Evolutionary conservation across 2,113 vertebrate species (phyloP), one percentile per base, ranked within the genome.

Genomic region (Micronycteris hirsuta): DNA sequence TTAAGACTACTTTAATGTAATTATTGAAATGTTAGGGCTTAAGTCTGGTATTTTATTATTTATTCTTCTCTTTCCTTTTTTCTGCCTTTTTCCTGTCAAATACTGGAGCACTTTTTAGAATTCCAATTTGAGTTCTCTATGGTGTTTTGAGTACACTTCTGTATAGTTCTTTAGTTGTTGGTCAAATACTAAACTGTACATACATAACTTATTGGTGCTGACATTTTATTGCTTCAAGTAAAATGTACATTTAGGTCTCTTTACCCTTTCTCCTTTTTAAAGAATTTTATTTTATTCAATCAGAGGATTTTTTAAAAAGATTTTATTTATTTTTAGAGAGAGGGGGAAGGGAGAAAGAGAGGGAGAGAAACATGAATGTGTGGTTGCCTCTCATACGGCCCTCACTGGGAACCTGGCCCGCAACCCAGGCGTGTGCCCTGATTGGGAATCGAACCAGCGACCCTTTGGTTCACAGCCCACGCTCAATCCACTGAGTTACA

Each of bases 1-100:
- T 87, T 93, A 93, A 93, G 22, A 61, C 54, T n/a, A 77, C 33
- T 93, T 95, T 93, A 65, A 63, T 49, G 7, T 56, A 83, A 78
- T 95, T 73, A 80, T 61, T 80, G n/a, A 94, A 93, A 88, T 95
- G 70, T 68, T 80, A 77, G 26, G 26, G 49, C n/a, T 86, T 70
- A 49, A 63, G 7, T 38, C 13, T 95, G 45, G 47, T 45, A 84
- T 73, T 93, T 65, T 24, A 82, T 87, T 83, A 41, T 54, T 87
- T 93, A 67, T 41, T 84, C 45, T 11, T 91, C 47, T 49, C 28
- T 77, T 71, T 61, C 33, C 26, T 80, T 56, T 63, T 68, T 43
- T 54, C 45, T 87, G 22, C 31, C 11, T 90, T 76, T 76, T 47
- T 45, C 43, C 14, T 83, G 26, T 87, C 36, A 17, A n/a, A 65